These are phyloP conservation scores for Actinemys pallida DNA, from an alignment of 2,113 vertebrate species.

Conservation along the genomic window DNA sequence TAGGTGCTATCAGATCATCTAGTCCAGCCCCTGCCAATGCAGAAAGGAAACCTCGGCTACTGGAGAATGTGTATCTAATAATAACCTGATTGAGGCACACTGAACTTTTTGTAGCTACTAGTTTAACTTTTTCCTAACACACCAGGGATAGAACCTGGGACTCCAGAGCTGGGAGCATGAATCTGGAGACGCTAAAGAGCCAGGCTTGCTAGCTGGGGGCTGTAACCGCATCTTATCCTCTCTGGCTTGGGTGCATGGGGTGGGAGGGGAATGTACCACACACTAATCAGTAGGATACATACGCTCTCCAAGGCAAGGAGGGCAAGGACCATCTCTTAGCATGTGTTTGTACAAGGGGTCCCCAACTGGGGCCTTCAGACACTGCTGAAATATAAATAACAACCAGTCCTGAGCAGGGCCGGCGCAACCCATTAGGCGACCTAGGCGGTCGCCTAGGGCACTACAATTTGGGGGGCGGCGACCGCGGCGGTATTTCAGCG, in stretches of 20 bases:
- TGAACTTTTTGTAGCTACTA: not conserved
- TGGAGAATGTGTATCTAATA: rapidly evolving
- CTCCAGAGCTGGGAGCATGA: not conserved
- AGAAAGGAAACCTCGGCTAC: not conserved
- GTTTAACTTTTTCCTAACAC: not conserved
- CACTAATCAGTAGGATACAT: not conserved
- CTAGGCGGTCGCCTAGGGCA: too few species aligned
- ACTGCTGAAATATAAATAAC: too few species aligned
- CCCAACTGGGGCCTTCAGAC: not conserved
- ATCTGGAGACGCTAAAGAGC: not conserved
- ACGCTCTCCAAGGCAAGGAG: not conserved
- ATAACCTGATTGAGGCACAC: not conserved
- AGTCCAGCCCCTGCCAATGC: not conserved
- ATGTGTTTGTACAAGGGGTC: not conserved
- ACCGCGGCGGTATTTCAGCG: too few species aligned
- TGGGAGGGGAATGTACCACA: not conserved
- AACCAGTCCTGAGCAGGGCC: not conserved
- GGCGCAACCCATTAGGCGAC: too few species aligned
- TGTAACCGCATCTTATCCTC: not conserved
- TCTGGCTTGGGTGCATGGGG: not conserved
- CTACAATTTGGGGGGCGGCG: too few species aligned
- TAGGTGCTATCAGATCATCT: rapidly evolving
- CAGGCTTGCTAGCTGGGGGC: not conserved
- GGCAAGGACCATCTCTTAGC: not conserved
- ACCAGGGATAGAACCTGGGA: not conserved